Evolutionary conservation across 2,797 vertebrate genomes (phyloP), one percentile per base, ranked within the genome.

Genomic region (Pagetopsis macropterus): DNA sequence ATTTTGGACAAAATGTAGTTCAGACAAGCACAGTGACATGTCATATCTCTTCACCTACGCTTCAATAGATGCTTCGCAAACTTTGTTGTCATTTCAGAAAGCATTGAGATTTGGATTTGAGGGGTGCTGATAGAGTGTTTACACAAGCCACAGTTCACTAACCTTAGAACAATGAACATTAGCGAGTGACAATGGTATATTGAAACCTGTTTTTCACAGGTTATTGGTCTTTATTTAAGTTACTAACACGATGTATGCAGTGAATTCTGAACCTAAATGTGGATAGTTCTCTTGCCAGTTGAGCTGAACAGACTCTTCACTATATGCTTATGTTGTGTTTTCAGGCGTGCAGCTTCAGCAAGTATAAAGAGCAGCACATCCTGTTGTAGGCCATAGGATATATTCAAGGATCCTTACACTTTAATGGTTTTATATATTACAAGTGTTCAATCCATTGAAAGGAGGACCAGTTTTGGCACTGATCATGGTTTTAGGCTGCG

Each of bases 231-330:
- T 82, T 74, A 61, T 81, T 89, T 89, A 73, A 88, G 82, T 81
- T 70, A 70, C 62, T 19, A 62, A 74, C 63, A 75, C 74, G 52
- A 68, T 79, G 54, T 46, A 76, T 74, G 78, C 62, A 48, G 66
- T 76, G 88, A 88, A 84, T 88, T 86, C 78, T 90, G 85, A 90
- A 82, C 83, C 65, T 37, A 72, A 72, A 77, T 77, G 70, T 65
- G 27, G 71, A 84, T 81, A 69, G 78, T 11, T 9, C 56, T 68
- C 57, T n/a, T 77, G 69, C 78, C 72, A 84, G 73, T 74, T 83
- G 64, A 83, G 82, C 67, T 45, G 19, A 72, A 69, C 57, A 46
- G 45, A 69, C 44, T 68, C 57, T 52, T 57, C 33, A 23, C 21
- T 69, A 74, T 82, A 62, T 86, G 80, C 88, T 81, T 79, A 76